Evolutionary conservation across 2,113 vertebrate genomes (phyloP), one percentile per base, ranked within the genome.

Genomic region (Mugil cephalus): DNA sequence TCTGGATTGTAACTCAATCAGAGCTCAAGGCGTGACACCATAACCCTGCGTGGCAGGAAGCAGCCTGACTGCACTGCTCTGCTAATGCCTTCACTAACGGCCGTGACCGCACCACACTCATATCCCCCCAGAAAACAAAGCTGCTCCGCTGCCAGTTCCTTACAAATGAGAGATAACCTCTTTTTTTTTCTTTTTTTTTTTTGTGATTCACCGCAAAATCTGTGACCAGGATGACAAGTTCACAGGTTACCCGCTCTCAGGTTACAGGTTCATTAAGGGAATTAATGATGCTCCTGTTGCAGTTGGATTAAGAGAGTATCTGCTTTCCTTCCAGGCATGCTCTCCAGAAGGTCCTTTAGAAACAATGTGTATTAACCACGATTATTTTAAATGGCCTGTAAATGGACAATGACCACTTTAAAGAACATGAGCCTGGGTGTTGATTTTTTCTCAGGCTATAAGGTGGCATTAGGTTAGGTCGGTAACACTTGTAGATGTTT

Each of bases 1-100:
- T 91, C 92, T 83, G 93, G 89, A 87, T 89, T 93, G 95, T 95
- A 95, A 96, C 94, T 92, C 92, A 93, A 95, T 95, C 94, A 91
- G 0, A 53, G 90, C 92, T 93, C 12, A 69, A 93, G 91, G 90
- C 90, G 89, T 93, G 92, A 94, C 93, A 94, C 86, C 15, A 84
- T 94, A 95, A 94, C 92, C 87, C 24, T 24, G 81, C 70, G 62
- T 84, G 84, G 93, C 88, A 43, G 54, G 30, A 88, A 93, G 74
- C 84, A 80, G 86, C 88, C 85, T 60, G 84, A 91, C 90, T 91
- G 79, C 83, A 70, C 68, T 80, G 58, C 89, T 85, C 80, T 56
- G 90, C 93, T 95, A 96, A 96, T 94, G 91, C 84, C 79, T 63
- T 84, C 81, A 82, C 87, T 95, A 95, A 96, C 88, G 94, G 89